Evolutionary conservation across 1,140 invertebrate genomes (phyloP), one percentile per base, ranked within the genome.

Genomic region (Cheumatopsyche charites): DNA sequence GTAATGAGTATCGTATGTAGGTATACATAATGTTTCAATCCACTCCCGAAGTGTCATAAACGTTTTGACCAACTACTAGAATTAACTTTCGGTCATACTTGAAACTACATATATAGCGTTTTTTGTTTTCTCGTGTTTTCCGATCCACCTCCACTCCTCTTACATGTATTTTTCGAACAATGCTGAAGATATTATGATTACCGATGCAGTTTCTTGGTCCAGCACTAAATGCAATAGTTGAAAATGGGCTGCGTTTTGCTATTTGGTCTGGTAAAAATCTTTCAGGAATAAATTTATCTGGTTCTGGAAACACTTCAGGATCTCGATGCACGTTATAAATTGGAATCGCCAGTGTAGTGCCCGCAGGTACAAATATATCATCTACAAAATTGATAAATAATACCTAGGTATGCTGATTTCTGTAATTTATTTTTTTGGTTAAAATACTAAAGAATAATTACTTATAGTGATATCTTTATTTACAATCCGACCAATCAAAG

Each of bases 191-290:
- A 4, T 62, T 36, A 17, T 62, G n/a, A n/a, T 41, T 77, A 83
- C 90, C 91, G 71, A 93, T 92, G 73, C 91, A 93, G 78, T 92
- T 92, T 47, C 91, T 85, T 0, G 87, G 84, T 1, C 91, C 92
- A 47, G 90, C 91, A 62, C 90, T 91, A 75, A 94, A 94, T 1
- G 91, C 88, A 43, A 93, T 80, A 79, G 88, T 91, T 9, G 83
- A 80, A 76, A 84, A 90, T 6, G 82, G 84, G 79, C 86, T 87
- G 41, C 86, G 79, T 12, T 77, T 74, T 4, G 74, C 61, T 0
- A 75, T 61, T 41, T 87, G 86, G 62, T 88, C 86, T 0, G 85
- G 81, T 17, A 87, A 78, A 81, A 94, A 95, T 76, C 92, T 83
- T 21, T 94, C 92, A 0, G 94, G 94, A 77, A 89, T 83, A 77